Percentiles rank a stretch among this genome's conserved stretches.
phyloP scores from a whole-genome alignment of 2,113 vertebrate species.

The Pygoscelis adeliae region DNA sequence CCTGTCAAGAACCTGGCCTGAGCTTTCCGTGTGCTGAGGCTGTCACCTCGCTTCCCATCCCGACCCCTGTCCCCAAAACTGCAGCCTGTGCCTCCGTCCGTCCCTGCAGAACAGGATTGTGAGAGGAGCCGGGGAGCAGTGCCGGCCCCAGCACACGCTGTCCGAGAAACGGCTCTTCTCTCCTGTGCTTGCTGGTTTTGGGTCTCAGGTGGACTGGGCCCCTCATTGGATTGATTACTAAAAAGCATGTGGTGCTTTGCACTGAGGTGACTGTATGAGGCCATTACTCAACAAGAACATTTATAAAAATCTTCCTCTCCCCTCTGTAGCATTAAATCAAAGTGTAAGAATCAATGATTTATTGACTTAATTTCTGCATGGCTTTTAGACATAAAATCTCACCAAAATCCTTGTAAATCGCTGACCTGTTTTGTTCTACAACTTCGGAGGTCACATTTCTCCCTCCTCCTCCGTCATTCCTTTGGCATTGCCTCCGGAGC shows the following conservation, averaged over 20 bases:
- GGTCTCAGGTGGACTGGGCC: neutral
- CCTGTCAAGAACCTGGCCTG: neutral
- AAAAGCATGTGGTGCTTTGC: neutral
- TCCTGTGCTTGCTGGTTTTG: neutral
- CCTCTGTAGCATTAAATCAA: slow-evolving; percentile 21
- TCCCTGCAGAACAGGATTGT: neutral
- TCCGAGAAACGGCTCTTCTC: neutral
- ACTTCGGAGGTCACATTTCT: neutral
- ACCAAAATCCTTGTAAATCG: slow-evolving; percentile 23
- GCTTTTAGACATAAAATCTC: slow-evolving; percentile 41
- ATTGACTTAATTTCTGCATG: slow-evolving; percentile 35
- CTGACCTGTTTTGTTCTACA: slow-evolving; percentile 41
- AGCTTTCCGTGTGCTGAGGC: rapidly evolving
- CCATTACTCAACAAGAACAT: slow-evolving; percentile 41
- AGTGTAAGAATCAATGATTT: slow-evolving; percentile 43
- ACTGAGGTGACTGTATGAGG: neutral
- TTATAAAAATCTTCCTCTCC: slow-evolving; percentile 51
- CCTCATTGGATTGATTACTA: neutral
- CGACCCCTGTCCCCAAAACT: rapidly evolving
- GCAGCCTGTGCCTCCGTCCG: neutral
- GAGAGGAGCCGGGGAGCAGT: neutral
- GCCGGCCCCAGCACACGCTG: rapidly evolving
- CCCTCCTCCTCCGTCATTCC: neutral
- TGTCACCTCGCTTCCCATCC: neutral
- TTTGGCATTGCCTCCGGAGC: neutral